Percentiles rank a stretch among this genome's conserved stretches.
These are phyloP conservation scores for Rhingia campestris DNA, from an alignment of 2,888 invertebrate genomes.

Conservation along the genomic window DNA sequence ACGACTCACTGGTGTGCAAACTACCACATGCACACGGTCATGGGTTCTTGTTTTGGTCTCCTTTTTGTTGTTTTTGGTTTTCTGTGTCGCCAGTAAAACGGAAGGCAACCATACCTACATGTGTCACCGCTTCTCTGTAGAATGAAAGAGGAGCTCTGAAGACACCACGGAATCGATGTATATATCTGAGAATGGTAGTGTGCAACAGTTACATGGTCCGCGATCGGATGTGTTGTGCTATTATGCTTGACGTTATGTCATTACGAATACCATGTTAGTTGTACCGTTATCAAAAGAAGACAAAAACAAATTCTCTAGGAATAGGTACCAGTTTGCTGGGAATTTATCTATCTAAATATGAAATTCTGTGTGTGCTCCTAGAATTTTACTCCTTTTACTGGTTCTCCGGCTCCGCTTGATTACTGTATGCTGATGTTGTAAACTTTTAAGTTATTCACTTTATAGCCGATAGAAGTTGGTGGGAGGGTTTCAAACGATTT, in stretches of 20 bases:
- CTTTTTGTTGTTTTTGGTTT: conserved; percentile 5
- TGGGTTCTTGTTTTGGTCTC: conserved; percentile 37
- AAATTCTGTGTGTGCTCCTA: not conserved
- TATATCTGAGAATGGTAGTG: conserved; percentile 43
- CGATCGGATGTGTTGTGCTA: conserved; percentile 52
- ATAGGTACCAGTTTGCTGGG: conserved; percentile 41
- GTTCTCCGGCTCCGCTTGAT: not conserved
- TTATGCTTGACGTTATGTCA: conserved; percentile 70
- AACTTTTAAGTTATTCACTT: conserved; percentile 12
- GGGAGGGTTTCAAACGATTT: not conserved
- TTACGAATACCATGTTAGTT: conserved; percentile 45
- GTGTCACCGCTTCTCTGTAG: not conserved
- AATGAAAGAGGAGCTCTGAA: not conserved
- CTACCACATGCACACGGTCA: not conserved
- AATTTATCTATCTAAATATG: conserved; percentile 27
- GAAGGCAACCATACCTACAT: conserved; percentile 20
- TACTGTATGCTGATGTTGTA: conserved; percentile 1
- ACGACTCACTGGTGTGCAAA: not conserved
- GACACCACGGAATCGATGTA: conserved; percentile 17
- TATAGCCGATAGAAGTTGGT: not conserved
- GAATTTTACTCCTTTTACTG: conserved; percentile 11
- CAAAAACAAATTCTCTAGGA: conserved; percentile 22
- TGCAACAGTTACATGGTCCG: conserved; percentile 69
- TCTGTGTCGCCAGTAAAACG: conserved; percentile 35
- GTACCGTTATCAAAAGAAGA: conserved; percentile 61